Evolutionary conservation across 2,888 invertebrate species (phyloP).

Genomic region (Lycocerus yunnanus): DNA sequence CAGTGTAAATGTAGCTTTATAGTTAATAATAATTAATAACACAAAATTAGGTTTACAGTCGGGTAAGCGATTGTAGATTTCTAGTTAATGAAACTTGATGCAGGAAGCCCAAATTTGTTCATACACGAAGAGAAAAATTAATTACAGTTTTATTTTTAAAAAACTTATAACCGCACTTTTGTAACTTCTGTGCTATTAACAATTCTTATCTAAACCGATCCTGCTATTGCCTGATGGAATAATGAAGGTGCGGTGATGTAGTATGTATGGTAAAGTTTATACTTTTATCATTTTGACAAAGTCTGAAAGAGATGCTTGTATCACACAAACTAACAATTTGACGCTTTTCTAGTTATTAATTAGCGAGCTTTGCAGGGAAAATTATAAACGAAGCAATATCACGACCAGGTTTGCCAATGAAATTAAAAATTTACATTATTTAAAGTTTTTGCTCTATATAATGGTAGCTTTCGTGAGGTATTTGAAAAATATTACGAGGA

Average conservation of each 20-base stretch:
- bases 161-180: neutral
- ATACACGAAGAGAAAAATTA: too few relatives aligned
- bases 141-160: neutral
- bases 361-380: slow-evolving; percentile 7
- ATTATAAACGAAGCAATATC: slow-evolving; percentile 12
- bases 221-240: neutral
- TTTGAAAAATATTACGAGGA: neutral
- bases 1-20: neutral
- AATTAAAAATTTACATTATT: neutral
- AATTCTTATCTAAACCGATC: neutral
- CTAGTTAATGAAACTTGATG: neutral
- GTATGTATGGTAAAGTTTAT: neutral
- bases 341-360: slow-evolving; percentile 16
- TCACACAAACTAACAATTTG: slow-evolving; percentile 15
- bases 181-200: too few relatives aligned
- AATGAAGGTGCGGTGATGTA: too few relatives aligned
- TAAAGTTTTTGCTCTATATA: neutral
- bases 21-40: slow-evolving; percentile 1
- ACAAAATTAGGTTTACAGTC: neutral
- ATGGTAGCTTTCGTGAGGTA: neutral
- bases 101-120: neutral
- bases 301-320: too few relatives aligned
- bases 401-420: neutral
- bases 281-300: slow-evolving; percentile 13
- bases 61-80: neutral